Evolutionary conservation across 2,888 invertebrate species (phyloP).

Genomic region (Ryuthela nishihirai): DNA sequence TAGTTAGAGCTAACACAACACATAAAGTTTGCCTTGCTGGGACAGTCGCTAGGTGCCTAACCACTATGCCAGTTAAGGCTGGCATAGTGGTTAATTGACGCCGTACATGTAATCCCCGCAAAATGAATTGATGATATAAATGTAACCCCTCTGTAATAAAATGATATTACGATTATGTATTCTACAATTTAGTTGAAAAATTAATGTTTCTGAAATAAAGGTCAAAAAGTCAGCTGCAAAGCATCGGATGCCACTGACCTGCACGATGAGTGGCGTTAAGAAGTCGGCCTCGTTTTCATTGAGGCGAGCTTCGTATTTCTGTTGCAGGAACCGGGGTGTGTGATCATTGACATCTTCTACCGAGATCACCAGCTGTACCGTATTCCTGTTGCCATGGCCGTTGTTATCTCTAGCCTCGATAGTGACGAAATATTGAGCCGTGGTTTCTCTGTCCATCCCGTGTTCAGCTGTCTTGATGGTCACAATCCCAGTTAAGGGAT

Average conservation of each 20-base stretch:
- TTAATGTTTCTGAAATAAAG: not conserved
- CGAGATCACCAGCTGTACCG: conserved; percentile 81
- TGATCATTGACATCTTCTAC: conserved; percentile 90
- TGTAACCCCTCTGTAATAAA: too few relatives aligned
- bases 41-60: too few relatives aligned
- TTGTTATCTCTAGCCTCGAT: conserved; percentile 86
- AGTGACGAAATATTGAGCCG: conserved; percentile 76
- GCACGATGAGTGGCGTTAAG: conserved; percentile 39
- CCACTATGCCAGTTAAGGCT: too few relatives aligned
- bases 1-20: too few relatives aligned
- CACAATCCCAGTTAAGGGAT: conserved; percentile 77
- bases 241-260: too few relatives aligned
- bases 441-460: conserved; percentile 79
- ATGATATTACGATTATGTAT: too few relatives aligned
- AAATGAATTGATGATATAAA: too few relatives aligned
- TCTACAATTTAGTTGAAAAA: too few relatives aligned
- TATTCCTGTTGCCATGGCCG: conserved; percentile 77
- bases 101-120: too few relatives aligned
- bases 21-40: too few relatives aligned
- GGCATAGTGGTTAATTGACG: too few relatives aligned
- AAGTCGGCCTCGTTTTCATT: conserved; percentile 67
- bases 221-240: not conserved
- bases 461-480: conserved; percentile 72
- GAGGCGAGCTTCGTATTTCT: conserved; percentile 75
- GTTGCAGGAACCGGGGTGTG: conserved; percentile 75